A percentile compares a stretch with the other conserved stretches of the same genome.
Evolutionary conservation across 2,797 vertebrate genomes (phyloP).

Genomic region (Philypnodon macrostomus): DNA sequence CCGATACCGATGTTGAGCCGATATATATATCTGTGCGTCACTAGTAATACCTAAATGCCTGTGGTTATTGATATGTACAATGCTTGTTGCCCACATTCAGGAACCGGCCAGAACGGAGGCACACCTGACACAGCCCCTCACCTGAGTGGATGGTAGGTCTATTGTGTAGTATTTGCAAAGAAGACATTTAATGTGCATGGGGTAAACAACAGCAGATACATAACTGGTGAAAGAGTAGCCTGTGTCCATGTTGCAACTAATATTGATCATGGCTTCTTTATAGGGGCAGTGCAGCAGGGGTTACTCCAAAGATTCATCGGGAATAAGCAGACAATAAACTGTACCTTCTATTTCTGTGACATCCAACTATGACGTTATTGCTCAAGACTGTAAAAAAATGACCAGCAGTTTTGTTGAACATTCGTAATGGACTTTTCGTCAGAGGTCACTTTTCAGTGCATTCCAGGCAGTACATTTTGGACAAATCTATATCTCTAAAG

Average conservation of each 20-base stretch:
- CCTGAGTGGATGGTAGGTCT: constrained; percentile 84
- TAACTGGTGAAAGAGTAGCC: background rate
- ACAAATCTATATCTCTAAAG: background rate
- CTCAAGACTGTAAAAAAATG: constrained; percentile 10
- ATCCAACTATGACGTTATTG: constrained; percentile 2
- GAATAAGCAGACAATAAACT: constrained; percentile 59
- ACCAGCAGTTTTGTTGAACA: background rate
- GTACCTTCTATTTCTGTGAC: constrained; percentile 12
- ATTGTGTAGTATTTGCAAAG: too few relatives aligned
- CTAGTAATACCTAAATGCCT: too few relatives aligned
- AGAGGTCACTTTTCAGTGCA: background rate
- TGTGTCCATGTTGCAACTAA: background rate
- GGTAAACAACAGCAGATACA: constrained; percentile 3
- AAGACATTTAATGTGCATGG: too few relatives aligned
- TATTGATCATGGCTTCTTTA: constrained; percentile 2
- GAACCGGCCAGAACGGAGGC: constrained; percentile 87
- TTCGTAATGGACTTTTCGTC: background rate
- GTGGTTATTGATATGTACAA: background rate
- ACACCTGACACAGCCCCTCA: constrained; percentile 83
- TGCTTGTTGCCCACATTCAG: constrained; percentile 57
- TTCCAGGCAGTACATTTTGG: background rate
- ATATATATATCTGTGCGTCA: too few relatives aligned
- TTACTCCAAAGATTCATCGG: constrained; percentile 69
- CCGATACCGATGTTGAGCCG: too few relatives aligned
- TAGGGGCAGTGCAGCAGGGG: constrained; percentile 71